A percentile compares a stretch with the other conserved stretches of the same genome.
Evolutionary conservation across 2,888 invertebrate species (phyloP).

Genomic region (Euplagia quadripunctaria): DNA sequence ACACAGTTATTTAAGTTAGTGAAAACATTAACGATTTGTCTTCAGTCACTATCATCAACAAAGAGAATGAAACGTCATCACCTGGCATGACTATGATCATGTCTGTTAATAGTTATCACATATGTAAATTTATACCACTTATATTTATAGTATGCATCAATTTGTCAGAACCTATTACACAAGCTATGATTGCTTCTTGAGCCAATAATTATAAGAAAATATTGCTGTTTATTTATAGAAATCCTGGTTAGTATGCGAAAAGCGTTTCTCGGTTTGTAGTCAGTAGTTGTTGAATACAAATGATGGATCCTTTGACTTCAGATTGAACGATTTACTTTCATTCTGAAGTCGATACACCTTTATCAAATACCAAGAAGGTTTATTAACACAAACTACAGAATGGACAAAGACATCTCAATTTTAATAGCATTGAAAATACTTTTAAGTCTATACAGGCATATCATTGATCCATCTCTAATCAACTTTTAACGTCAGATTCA

Average conservation of each 20-base stretch:
- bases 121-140: too few relatives aligned
- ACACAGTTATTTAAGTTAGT: too few relatives aligned
- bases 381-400: not conserved
- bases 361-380: not conserved
- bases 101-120: not conserved
- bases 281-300: conserved; percentile 29
- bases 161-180: not conserved
- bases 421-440: not conserved
- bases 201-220: not conserved
- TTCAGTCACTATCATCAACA: too few relatives aligned
- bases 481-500: not conserved
- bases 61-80: too few relatives aligned
- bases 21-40: too few relatives aligned
- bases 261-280: not conserved
- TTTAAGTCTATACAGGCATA: not conserved
- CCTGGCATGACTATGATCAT: not conserved
- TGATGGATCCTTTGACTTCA: conserved; percentile 8
- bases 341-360: not conserved
- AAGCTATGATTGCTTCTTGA: not conserved
- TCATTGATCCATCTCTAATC: not conserved
- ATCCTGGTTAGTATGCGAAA: conserved; percentile 27
- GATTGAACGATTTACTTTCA: not conserved
- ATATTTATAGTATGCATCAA: too few relatives aligned
- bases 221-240: conserved; percentile 14
- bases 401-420: not conserved